phyloP scores from a whole-genome alignment of 2,888 invertebrate genomes.

The Pandemis cinnamomeana region DNA sequence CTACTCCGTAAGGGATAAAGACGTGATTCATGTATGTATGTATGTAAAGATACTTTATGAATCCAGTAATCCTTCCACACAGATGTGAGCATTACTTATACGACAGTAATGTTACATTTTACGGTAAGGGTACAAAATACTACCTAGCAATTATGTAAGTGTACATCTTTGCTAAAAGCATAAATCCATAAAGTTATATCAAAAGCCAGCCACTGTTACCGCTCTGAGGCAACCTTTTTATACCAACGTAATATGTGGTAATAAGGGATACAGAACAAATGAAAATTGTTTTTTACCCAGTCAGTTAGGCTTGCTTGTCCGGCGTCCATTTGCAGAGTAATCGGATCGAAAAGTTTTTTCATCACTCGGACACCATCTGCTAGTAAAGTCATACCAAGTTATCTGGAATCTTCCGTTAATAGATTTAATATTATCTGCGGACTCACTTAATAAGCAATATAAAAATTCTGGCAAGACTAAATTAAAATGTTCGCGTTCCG shows the following conservation, averaged over 20 bases:
- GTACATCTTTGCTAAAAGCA: neutral
- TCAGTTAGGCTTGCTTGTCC: neutral
- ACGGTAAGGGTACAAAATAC: constrained; percentile 15
- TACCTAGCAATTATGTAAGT: constrained; percentile 31
- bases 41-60: neutral
- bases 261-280: constrained; percentile 4
- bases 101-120: constrained; percentile 7
- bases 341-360: constrained; percentile 37
- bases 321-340: constrained; percentile 25
- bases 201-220: neutral
- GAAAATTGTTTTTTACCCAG: constrained; percentile 27
- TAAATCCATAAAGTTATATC: constrained; percentile 1
- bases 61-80: constrained; percentile 1
- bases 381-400: constrained; percentile 28
- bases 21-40: no score
- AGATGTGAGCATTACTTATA: constrained; percentile 16
- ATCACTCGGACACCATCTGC: constrained; percentile 34
- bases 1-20: no score
- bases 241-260: constrained; percentile 5
- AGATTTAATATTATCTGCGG: constrained; percentile 18
- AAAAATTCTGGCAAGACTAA: constrained; percentile 15
- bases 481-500: constrained; percentile 21
- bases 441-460: constrained; percentile 23
- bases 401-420: constrained; percentile 26
- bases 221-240: constrained; percentile 8